These are phyloP conservation scores for Bucorvus abyssinicus DNA, from an alignment of 2,797 vertebrate species.

Conservation along the genomic window DNA sequence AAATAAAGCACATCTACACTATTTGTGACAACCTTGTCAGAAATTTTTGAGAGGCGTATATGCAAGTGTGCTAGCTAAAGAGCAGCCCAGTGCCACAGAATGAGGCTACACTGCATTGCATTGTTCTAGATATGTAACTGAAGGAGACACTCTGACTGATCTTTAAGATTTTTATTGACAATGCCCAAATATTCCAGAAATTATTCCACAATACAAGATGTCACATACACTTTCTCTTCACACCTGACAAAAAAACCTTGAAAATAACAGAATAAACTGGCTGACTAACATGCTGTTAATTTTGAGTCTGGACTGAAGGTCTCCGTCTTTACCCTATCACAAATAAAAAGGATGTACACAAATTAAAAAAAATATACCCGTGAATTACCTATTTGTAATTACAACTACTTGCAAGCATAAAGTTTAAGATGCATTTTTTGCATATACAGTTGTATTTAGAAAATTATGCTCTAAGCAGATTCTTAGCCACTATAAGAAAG, in stretches of 20 bases:
- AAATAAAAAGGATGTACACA: neutral
- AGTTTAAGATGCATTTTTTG: neutral
- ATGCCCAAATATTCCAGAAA: neutral
- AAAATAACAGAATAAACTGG: neutral
- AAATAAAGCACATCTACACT: neutral
- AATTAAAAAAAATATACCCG: neutral
- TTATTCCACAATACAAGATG: neutral
- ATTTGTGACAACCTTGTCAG: neutral
- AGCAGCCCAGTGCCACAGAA: neutral
- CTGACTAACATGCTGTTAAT: neutral
- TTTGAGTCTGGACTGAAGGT: neutral
- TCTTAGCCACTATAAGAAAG: neutral
- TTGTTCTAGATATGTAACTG: neutral
- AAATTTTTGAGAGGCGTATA: neutral
- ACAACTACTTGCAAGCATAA: neutral
- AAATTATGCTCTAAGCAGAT: neutral
- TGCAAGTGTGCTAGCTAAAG: neutral
- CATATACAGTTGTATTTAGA: neutral
- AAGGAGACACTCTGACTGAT: neutral
- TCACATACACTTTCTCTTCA: neutral
- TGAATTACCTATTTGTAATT: neutral
- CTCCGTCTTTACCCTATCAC: neutral
- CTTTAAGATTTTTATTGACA: neutral
- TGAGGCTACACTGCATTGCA: neutral
- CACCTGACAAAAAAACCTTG: neutral